Conservation (phyloP, 2,797 vertebrate species). For the Masticophis lateralis region DNA sequence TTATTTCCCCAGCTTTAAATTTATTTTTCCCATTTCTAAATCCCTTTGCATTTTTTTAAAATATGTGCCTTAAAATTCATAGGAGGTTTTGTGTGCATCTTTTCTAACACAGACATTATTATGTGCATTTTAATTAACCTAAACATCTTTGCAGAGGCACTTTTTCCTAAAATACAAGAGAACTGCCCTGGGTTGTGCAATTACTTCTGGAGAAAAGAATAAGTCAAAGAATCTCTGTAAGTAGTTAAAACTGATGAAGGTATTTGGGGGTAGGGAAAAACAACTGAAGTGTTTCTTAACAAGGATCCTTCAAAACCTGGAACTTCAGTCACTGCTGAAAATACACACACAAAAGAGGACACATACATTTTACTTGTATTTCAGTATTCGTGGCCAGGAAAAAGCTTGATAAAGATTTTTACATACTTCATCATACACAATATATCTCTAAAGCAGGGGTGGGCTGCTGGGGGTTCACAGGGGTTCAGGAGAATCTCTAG, state of each 20-base stretch:
- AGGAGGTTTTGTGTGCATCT: not conserved
- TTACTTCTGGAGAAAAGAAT: not conserved
- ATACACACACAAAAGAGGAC: not conserved
- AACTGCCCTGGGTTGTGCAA: not conserved
- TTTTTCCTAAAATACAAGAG: not conserved
- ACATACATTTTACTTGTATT: not conserved
- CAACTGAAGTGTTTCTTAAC: not conserved
- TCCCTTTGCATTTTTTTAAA: not conserved
- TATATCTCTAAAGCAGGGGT: not conserved
- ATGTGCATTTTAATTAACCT: not conserved
- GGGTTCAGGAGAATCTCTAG: too few species aligned
- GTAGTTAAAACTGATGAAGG: not conserved
- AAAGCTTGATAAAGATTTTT: not conserved
- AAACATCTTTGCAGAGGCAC: not conserved
- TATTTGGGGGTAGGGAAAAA: not conserved
- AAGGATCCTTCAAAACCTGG: not conserved
- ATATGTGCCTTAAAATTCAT: not conserved
- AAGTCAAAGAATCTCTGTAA: not conserved
- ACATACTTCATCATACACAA: not conserved
- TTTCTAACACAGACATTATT: not conserved
- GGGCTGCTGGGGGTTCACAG: too few species aligned
- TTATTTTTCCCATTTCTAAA: not conserved
- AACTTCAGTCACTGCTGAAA: not conserved
- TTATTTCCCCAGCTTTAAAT: not conserved
- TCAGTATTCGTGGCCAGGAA: not conserved